Evolutionary conservation across 2,113 vertebrate species (phyloP).

Genomic region (Crotalus viridis): DNA sequence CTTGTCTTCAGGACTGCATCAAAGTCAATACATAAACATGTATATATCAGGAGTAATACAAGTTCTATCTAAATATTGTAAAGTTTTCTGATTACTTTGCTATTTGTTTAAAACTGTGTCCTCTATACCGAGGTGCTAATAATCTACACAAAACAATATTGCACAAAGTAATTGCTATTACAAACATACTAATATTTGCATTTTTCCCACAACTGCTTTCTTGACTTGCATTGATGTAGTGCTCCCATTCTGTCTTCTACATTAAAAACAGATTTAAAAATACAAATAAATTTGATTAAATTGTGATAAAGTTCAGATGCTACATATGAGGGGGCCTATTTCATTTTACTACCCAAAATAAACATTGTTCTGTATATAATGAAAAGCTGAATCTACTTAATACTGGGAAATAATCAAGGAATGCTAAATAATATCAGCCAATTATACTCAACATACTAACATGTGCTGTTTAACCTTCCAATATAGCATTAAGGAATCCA

Average conservation of each 20-base stretch:
- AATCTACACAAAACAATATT: constrained; percentile 83
- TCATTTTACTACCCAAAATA: constrained; percentile 62
- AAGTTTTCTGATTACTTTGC: constrained; percentile 78
- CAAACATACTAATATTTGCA: constrained; percentile 77
- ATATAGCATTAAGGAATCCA: constrained; percentile 60
- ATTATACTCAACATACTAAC: constrained; percentile 61
- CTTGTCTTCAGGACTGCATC: constrained; percentile 75
- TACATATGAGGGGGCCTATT: constrained; percentile 64
- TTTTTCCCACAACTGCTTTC: constrained; percentile 75
- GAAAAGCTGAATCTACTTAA: constrained; percentile 69
- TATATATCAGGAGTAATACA: constrained; percentile 77
- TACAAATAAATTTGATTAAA: constrained; percentile 66
- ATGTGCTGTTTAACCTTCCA: constrained; percentile 60
- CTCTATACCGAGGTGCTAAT: constrained; percentile 77
- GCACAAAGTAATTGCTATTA: constrained; percentile 84
- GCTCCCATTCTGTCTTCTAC: constrained; percentile 70
- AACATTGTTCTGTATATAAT: constrained; percentile 47
- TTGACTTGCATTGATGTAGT: constrained; percentile 74
- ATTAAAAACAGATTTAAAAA: constrained; percentile 58
- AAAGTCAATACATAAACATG: constrained; percentile 74
- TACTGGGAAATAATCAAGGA: constrained; percentile 65
- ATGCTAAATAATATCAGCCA: constrained; percentile 45
- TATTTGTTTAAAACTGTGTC: constrained; percentile 80
- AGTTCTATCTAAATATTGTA: constrained; percentile 80
- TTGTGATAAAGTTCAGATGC: constrained; percentile 72